Base-by-base conservation (phyloP, 2,113 vertebrate genomes). In the Herpetotheres cachinnans region DNA sequence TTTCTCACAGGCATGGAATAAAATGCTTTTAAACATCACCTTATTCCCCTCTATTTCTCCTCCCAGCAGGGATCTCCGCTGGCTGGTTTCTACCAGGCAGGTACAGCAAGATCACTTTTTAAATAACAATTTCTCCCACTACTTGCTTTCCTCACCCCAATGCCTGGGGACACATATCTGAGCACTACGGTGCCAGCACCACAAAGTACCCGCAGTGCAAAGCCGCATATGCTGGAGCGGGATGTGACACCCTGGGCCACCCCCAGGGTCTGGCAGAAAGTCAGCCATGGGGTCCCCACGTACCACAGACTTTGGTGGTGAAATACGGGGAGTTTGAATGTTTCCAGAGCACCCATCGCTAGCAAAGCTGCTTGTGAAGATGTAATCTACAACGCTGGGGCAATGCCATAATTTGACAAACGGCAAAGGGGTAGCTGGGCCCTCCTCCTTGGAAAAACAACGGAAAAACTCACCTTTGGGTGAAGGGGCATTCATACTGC, bases 1-100 rank as follows among this genome's bases (percentile, higher is more conserved):
- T 89, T 78, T 91, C 63, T 82, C 78, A 59, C 52, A 89, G 34
- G 47, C 89, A 93, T 25, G 30, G 47, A 91, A 25, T 44, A 89
- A 96, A 96, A 87, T 26, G 65, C 56, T 84, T 84, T 85, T 69
- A 94, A 96, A 78, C 44, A 76, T 30, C 47, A 52, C 65, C 21
- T 52, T 79, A n/a, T 58, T 54, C 29, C 40, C 26, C 16, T 32
- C 27, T 13, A 52, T 50, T 82, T 36, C 20, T 89, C 12, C 32
- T 91, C 91, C 65, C 81, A 89, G 73, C 27, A 13, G 62, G 65
- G 18, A 40, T 82, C 52, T 94, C 73, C 0, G 1, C 55, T 78
- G 72, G 8, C 63, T 95, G 80, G 16, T 52, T 96, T 78, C 81
- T 74, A 76, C 14, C 56, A 52, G 47, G 47, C 56, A 77, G 4